Evolutionary conservation across 2,113 vertebrate species (phyloP).

Genomic region (Psammodynastes pulverulentus): DNA sequence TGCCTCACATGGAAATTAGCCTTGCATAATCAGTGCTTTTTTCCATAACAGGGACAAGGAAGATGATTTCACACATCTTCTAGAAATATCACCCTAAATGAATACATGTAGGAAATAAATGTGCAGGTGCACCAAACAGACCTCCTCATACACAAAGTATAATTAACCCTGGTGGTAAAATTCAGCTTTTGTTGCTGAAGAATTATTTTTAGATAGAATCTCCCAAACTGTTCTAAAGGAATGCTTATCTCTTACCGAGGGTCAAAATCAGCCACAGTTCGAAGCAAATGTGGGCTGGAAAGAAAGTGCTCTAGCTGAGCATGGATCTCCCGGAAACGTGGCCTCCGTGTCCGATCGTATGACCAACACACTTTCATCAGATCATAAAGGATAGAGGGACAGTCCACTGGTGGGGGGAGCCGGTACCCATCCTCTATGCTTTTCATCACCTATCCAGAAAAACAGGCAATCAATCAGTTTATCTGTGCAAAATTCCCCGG

Average conservation of each 20-base stretch:
- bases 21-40: background rate
- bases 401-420: constrained; percentile 75
- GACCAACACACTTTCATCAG: constrained; percentile 80
- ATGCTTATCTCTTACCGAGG: constrained; percentile 63
- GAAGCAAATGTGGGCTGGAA: constrained; percentile 69
- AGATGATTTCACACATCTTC: background rate
- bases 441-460: constrained; percentile 72
- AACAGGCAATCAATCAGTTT: background rate
- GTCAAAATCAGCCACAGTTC: constrained; percentile 74
- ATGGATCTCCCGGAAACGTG: constrained; percentile 72
- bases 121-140: background rate
- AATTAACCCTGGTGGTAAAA: background rate
- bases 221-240: background rate
- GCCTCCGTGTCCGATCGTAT: constrained; percentile 62
- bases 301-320: constrained; percentile 73
- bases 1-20: background rate
- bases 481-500: background rate
- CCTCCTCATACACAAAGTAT: background rate
- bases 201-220: background rate
- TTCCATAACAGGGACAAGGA: background rate
- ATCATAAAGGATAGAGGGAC: constrained; percentile 73
- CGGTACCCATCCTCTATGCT: constrained; percentile 74
- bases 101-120: background rate
- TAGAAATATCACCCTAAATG: background rate
- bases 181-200: background rate